A percentile compares a stretch with the other conserved stretches of the same genome.
Evolutionary conservation across 1,140 invertebrate genomes (phyloP).

Genomic region (Drosophila malerkotliana): DNA sequence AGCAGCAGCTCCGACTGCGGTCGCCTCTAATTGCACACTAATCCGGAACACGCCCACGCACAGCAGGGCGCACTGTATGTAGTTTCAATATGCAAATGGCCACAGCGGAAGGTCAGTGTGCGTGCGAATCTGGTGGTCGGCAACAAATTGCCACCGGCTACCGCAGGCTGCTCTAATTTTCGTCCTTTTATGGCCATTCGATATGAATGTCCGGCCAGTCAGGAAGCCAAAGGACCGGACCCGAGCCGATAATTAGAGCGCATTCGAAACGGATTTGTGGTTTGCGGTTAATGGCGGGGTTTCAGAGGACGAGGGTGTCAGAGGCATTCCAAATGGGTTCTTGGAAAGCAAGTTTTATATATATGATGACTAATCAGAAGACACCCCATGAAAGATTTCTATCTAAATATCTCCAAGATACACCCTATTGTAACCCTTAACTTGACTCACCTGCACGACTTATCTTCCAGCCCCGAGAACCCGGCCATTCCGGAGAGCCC

Average conservation of each 20-base stretch:
- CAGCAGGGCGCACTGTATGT: constrained; percentile 48
- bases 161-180: constrained; percentile 68
- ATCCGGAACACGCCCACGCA: constrained; percentile 61
- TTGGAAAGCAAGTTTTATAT: neutral
- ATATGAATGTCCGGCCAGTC: constrained; percentile 37
- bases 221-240: constrained; percentile 24
- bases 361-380: neutral
- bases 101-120: constrained; percentile 73
- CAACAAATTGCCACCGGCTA: constrained; percentile 59
- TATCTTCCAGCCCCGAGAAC: constrained; percentile 82
- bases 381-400: too few relatives aligned
- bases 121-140: constrained; percentile 72
- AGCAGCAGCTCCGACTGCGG: constrained; percentile 32
- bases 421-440: neutral
- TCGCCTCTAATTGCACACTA: constrained; percentile 68
- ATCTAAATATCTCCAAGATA: neutral
- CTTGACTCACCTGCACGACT: constrained; percentile 81
- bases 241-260: constrained; percentile 68
- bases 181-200: constrained; percentile 57
- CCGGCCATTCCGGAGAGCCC: constrained; percentile 84
- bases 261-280: constrained; percentile 68
- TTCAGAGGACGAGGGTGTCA: neutral
- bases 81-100: constrained; percentile 72
- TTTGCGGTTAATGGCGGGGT: constrained; percentile 19
- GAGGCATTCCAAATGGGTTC: constrained; percentile 7